A percentile compares a stretch with the other conserved stretches of the same genome.
phyloP scores from a whole-genome alignment of 2,888 invertebrate genomes.

The Chironomus riparius region DNA sequence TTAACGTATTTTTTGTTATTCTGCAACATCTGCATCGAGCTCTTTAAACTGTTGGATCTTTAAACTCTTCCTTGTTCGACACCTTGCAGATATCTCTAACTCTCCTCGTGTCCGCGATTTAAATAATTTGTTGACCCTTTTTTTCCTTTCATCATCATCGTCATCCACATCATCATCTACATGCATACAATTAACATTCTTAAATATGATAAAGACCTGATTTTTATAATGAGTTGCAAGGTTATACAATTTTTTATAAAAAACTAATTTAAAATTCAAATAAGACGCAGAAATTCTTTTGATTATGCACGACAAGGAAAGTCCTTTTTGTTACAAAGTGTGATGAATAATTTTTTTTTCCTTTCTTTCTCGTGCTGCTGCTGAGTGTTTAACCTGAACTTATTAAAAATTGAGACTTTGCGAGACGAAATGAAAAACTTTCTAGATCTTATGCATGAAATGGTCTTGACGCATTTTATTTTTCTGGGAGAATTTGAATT shows the following conservation, averaged over 20 bases:
- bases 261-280: conserved; percentile 26
- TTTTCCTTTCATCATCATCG: not conserved
- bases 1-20: not conserved
- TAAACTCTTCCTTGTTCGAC: conserved; percentile 3
- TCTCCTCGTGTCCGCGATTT: conserved; percentile 7
- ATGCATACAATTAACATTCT: not conserved
- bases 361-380: too few relatives aligned
- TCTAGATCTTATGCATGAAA: too few relatives aligned
- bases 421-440: too few relatives aligned
- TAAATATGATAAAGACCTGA: conserved; percentile 23
- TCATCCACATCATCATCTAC: too few relatives aligned
- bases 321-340: conserved; percentile 3
- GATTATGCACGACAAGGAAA: conserved; percentile 22
- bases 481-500: too few relatives aligned
- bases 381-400: too few relatives aligned
- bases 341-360: not conserved
- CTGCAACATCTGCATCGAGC: not conserved
- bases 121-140: conserved; percentile 22
- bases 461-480: too few relatives aligned
- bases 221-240: conserved; percentile 26
- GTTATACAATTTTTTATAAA: not conserved
- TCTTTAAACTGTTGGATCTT: conserved; percentile 1
- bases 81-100: conserved; percentile 2
- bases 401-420: too few relatives aligned
- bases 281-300: conserved; percentile 6